Evolutionary conservation across 2,888 invertebrate species (phyloP).

Genomic region (Aporophyla lueneburgensis): DNA sequence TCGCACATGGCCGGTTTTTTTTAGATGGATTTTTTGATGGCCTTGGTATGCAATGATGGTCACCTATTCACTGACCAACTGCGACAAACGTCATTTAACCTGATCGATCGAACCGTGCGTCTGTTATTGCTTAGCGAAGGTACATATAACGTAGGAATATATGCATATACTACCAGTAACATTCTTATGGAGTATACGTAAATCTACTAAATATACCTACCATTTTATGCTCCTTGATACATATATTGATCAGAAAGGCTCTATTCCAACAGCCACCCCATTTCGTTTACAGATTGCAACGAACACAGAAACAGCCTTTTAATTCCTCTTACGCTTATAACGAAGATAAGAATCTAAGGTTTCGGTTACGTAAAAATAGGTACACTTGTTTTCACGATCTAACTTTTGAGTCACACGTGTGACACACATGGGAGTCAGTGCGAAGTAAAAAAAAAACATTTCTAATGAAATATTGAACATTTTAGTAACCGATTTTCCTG

Average conservation of each 20-base stretch:
- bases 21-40: no score
- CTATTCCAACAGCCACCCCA: neutral
- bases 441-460: neutral
- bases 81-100: no score
- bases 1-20: no score
- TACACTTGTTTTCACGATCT: neutral
- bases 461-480: neutral
- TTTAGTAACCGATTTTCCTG: neutral
- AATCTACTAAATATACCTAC: neutral
- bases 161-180: neutral
- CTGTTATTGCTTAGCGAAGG: neutral
- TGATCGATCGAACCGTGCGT: no score
- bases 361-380: neutral
- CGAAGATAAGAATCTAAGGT: neutral
- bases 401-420: neutral
- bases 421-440: neutral
- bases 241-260: constrained; percentile 1
- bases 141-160: neutral
- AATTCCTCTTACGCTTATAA: neutral
- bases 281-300: neutral
- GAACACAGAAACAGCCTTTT: neutral
- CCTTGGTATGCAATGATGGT: no score
- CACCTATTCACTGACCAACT: no score
- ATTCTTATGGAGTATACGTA: neutral
- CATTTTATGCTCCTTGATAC: neutral